phyloP scores from a whole-genome alignment of 2,888 invertebrate species.

The Philhelius pedissequus region DNA sequence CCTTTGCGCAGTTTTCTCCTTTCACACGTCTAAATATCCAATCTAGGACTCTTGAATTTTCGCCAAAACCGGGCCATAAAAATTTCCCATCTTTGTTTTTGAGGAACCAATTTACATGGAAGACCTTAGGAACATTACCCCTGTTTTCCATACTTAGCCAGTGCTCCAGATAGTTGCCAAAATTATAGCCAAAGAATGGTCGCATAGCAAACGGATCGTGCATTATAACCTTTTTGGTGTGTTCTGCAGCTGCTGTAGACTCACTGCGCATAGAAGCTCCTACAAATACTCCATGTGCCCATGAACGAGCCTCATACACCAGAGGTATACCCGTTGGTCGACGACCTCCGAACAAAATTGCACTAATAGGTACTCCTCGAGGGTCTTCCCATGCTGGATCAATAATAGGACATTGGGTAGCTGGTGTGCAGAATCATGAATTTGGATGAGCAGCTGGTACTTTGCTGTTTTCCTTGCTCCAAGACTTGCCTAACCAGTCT shows the following conservation, averaged over 20 bases:
- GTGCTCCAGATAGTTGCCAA: constrained; percentile 95
- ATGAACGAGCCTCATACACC: constrained; percentile 93
- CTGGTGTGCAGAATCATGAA: constrained; percentile 97
- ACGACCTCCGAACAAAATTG: constrained; percentile 97
- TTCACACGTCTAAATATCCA: constrained; percentile 95
- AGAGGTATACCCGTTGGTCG: constrained; percentile 96
- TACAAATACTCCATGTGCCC: constrained; percentile 97
- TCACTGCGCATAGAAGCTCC: constrained; percentile 97
- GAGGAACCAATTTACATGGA: constrained; percentile 99
- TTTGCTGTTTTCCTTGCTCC: constrained; percentile 83
- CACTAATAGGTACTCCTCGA: constrained; percentile 96
- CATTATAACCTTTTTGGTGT: constrained; percentile 94
- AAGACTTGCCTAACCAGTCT: constrained; percentile 91
- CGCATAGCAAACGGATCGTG: constrained; percentile 99
- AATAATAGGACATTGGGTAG: constrained; percentile 96
- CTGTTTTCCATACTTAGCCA: constrained; percentile 92
- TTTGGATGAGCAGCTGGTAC: constrained; percentile 96
- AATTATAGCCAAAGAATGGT: constrained; percentile 99
- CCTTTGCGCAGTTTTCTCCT: constrained; percentile 84
- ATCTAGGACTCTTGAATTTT: constrained; percentile 96
- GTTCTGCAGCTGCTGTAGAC: constrained; percentile 98
- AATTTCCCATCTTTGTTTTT: constrained; percentile 91
- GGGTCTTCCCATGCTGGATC: constrained; percentile 95
- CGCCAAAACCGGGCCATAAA: constrained; percentile 99
- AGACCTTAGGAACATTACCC: constrained; percentile 92